A percentile compares a stretch with the other conserved stretches of the same genome.
Evolutionary conservation across 2,113 vertebrate species (phyloP).

Genomic region (Xyliphius kryptos): DNA sequence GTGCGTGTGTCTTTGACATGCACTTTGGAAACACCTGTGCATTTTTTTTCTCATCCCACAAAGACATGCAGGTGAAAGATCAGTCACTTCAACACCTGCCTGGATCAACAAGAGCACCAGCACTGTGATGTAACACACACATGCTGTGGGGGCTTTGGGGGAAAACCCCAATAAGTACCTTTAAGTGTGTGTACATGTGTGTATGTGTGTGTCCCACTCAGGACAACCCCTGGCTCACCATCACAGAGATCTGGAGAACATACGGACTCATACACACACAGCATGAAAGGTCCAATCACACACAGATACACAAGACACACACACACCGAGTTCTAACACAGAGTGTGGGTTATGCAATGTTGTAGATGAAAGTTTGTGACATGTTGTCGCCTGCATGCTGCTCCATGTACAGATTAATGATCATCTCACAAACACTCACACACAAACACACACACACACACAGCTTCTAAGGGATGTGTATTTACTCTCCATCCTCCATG

Average conservation of each 20-base stretch:
- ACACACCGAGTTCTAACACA: conserved; percentile 20
- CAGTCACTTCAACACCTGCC: conserved; percentile 39
- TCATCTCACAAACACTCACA: too few relatives aligned
- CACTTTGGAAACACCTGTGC: conserved; percentile 34
- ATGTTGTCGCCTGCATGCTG: too few relatives aligned
- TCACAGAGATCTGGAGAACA: conserved; percentile 68
- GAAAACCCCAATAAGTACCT: conserved; percentile 27
- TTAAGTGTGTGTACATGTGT: conserved; percentile 31
- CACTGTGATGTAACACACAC: conserved; percentile 18
- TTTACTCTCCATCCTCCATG: too few relatives aligned
- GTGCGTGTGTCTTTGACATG: conserved; percentile 8
- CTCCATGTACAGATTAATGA: too few relatives aligned
- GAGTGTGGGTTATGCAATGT: too few relatives aligned
- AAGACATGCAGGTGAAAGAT: conserved; percentile 44
- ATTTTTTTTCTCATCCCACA: conserved; percentile 23
- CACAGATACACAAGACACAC: conserved; percentile 40
- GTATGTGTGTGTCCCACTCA: conserved; percentile 58
- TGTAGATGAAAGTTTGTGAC: too few relatives aligned
- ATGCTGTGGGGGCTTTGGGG: conserved; percentile 25
- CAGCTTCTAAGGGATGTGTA: too few relatives aligned
- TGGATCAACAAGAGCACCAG: conserved; percentile 28
- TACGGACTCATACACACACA: conserved; percentile 41
- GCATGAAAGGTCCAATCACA: too few relatives aligned
- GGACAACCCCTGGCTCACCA: conserved; percentile 73
- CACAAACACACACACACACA: too few relatives aligned